A percentile compares a stretch with the other conserved stretches of the same genome.
phyloP scores from a whole-genome alignment of 2,113 vertebrate species.

The Zeus faber region DNA sequence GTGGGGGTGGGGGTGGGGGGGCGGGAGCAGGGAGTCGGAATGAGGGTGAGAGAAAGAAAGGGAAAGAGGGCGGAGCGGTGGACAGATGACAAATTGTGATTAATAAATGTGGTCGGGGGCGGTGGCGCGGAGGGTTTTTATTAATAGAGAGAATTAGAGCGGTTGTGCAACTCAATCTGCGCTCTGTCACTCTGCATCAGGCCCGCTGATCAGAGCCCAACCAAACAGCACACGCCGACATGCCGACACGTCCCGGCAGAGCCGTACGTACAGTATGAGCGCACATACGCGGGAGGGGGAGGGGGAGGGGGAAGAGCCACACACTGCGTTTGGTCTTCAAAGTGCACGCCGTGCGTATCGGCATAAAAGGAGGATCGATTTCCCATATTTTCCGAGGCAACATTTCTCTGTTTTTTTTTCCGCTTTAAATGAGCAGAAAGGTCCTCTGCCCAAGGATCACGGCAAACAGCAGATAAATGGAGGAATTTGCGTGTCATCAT shows the following conservation, averaged over 20 bases:
- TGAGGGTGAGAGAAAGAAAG: conserved; percentile 33
- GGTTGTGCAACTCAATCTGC: conserved; percentile 81
- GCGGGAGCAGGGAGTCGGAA: conserved; percentile 15
- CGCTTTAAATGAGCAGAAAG: too few relatives aligned
- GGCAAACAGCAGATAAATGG: too few relatives aligned
- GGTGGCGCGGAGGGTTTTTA: conserved; percentile 75
- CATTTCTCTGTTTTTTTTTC: too few relatives aligned
- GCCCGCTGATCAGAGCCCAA: conserved; percentile 78
- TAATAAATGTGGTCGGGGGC: conserved; percentile 81
- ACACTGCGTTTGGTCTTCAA: not conserved
- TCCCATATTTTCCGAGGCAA: too few relatives aligned
- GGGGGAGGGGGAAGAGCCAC: too few relatives aligned
- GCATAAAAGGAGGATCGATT: too few relatives aligned
- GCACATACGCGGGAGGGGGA: conserved; percentile 19
- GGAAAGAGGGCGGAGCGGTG: conserved; percentile 61
- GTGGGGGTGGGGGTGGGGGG: conserved; percentile 19
- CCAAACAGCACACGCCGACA: conserved; percentile 72
- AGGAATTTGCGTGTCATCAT: too few relatives aligned
- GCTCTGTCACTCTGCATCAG: conserved; percentile 82
- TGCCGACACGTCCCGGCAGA: too few relatives aligned
- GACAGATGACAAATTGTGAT: conserved; percentile 85
- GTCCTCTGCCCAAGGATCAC: too few relatives aligned
- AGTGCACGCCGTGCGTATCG: too few relatives aligned
- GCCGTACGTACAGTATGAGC: conserved; percentile 32
- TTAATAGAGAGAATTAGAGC: conserved; percentile 83